Conservation (phyloP, 2,888 invertebrate species). For the Orchesella flavescens region DNA sequence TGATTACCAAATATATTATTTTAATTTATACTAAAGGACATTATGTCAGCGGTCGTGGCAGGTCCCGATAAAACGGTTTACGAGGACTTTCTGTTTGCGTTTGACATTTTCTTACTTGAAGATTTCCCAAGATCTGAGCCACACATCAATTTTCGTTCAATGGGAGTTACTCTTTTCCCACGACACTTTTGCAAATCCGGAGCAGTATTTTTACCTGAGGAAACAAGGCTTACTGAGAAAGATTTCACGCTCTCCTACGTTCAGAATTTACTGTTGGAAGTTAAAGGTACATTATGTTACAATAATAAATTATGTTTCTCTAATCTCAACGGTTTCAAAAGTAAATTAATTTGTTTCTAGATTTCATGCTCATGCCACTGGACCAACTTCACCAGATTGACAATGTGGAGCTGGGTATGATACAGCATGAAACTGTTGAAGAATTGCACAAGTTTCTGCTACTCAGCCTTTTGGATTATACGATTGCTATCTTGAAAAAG, state of each 20-base stretch:
- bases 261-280: slow-evolving; percentile 41
- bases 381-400: slow-evolving; percentile 33
- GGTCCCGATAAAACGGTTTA: slow-evolving; percentile 94
- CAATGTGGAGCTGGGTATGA: not conserved
- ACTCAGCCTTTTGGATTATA: slow-evolving; percentile 34
- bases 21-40: slow-evolving; percentile 77
- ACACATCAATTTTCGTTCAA: slow-evolving; percentile 81
- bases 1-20: not conserved
- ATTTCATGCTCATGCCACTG: slow-evolving; percentile 42
- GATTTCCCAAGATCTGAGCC: slow-evolving; percentile 94
- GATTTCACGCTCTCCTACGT: slow-evolving; percentile 32
- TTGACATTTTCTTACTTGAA: slow-evolving; percentile 91
- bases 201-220: slow-evolving; percentile 40
- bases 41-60: slow-evolving; percentile 91
- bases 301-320: not conserved
- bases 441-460: slow-evolving; percentile 44
- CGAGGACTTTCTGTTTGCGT: slow-evolving; percentile 93
- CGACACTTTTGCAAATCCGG: slow-evolving; percentile 43
- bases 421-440: not conserved
- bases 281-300: slow-evolving; percentile 33
- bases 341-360: slow-evolving; percentile 13
- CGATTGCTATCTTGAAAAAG: slow-evolving; percentile 21
- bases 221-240: slow-evolving; percentile 19
- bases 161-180: slow-evolving; percentile 38
- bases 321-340: too few species aligned